Percentiles rank a stretch among this genome's conserved stretches.
phyloP scores from a whole-genome alignment of 2,797 vertebrate species.

The Spizella passerina region DNA sequence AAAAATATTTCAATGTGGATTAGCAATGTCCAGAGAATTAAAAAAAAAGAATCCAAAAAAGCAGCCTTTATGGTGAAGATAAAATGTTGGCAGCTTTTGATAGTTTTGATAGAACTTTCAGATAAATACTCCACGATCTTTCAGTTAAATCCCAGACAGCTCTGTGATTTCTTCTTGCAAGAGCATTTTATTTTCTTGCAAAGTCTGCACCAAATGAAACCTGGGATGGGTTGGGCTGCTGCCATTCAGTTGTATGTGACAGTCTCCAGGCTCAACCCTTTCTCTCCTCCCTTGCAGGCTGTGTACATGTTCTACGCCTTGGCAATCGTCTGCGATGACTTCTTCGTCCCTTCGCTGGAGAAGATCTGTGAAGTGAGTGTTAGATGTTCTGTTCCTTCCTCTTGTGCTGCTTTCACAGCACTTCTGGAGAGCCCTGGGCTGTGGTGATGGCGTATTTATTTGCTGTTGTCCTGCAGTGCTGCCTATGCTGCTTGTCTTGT shows the following conservation, averaged over 20 bases:
- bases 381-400: background rate
- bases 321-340: conserved; percentile 95
- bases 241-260: background rate
- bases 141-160: background rate
- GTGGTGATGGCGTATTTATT: background rate
- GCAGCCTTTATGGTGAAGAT: background rate
- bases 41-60: no score
- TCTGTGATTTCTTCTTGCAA: background rate
- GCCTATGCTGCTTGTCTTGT: background rate
- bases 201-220: background rate
- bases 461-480: background rate
- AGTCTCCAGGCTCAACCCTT: background rate
- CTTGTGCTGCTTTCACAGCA: background rate
- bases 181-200: background rate
- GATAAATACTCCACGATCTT: background rate
- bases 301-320: conserved; percentile 97
- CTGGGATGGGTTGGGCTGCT: background rate
- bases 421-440: background rate
- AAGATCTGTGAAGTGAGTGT: conserved; percentile 92
- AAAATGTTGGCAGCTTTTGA: background rate
- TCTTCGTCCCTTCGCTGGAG: conserved; percentile 95
- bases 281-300: conserved; percentile 77
- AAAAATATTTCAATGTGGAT: background rate
- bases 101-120: background rate
- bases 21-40: background rate